phyloP scores from a whole-genome alignment of 2,888 invertebrate genomes.

The Pogonocherus hispidulus region DNA sequence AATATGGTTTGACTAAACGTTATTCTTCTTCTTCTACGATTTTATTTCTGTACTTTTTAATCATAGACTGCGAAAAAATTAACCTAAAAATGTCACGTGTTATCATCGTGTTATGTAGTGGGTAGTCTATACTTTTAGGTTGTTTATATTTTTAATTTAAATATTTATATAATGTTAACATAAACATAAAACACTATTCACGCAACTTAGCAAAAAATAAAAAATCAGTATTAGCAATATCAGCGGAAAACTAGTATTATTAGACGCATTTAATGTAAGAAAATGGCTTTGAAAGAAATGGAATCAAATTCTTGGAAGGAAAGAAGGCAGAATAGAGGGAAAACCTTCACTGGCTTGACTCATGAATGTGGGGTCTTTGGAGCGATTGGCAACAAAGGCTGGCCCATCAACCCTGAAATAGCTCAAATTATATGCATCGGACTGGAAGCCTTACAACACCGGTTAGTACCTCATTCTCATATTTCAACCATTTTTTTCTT shows the following conservation, averaged over 20 bases:
- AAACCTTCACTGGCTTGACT: conserved; percentile 70
- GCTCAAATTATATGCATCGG: conserved; percentile 93
- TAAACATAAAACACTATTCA: too few species aligned
- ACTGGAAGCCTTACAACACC: conserved; percentile 91
- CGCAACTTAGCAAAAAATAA: not conserved
- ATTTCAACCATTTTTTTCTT: not conserved
- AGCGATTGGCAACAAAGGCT: conserved; percentile 80
- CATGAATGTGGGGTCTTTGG: conserved; percentile 97
- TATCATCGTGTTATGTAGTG: not conserved
- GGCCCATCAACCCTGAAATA: conserved; percentile 75
- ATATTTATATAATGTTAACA: too few species aligned
- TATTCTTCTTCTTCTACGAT: too few species aligned
- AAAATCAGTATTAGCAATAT: not conserved
- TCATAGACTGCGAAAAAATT: too few species aligned
- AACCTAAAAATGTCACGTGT: conserved; percentile 14
- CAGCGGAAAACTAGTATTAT: not conserved
- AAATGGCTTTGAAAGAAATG: conserved; percentile 30
- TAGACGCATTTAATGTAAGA: too few species aligned
- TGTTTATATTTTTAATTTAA: not conserved
- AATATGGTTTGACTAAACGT: too few species aligned
- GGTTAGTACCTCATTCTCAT: conserved; percentile 70
- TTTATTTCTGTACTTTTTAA: too few species aligned
- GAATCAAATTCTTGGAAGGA: conserved; percentile 39
- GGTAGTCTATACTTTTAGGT: not conserved
- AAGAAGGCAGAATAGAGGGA: conserved; percentile 42